Evolutionary conservation across 2,113 vertebrate genomes (phyloP).

Genomic region (Scomber japonicus): DNA sequence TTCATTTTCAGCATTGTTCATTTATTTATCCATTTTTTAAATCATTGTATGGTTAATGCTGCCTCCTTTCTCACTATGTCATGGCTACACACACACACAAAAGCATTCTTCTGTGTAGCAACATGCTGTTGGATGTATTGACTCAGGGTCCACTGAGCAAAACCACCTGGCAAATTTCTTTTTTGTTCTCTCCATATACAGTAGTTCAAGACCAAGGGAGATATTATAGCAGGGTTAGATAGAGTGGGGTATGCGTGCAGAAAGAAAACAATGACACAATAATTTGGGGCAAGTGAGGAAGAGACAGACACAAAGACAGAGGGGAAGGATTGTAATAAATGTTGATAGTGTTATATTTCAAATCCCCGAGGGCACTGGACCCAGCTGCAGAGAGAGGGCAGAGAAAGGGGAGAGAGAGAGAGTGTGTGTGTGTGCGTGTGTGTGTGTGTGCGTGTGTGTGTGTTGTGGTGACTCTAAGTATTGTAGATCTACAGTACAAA

Average conservation of each 20-base stretch:
- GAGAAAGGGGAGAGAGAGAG: slow-evolving; percentile 27
- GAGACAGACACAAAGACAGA: slow-evolving; percentile 2
- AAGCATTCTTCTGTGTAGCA: background rate
- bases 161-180: background rate
- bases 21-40: no score
- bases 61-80: background rate
- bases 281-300: background rate
- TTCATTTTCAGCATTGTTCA: no score
- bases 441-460: background rate
- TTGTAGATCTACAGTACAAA: background rate
- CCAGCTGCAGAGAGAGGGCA: slow-evolving; percentile 45
- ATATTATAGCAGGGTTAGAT: background rate
- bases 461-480: slow-evolving; percentile 4
- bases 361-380: slow-evolving; percentile 44
- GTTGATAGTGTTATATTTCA: slow-evolving; percentile 61
- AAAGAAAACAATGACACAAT: background rate
- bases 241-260: background rate
- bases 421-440: background rate
- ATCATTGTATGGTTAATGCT: background rate
- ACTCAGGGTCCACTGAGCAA: background rate
- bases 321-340: slow-evolving; percentile 47
- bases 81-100: background rate
- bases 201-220: slow-evolving; percentile 22
- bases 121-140: background rate
- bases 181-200: background rate